These are phyloP conservation scores for Poecilia wingei DNA, from an alignment of 2,797 vertebrate genomes.

Conservation along the genomic window DNA sequence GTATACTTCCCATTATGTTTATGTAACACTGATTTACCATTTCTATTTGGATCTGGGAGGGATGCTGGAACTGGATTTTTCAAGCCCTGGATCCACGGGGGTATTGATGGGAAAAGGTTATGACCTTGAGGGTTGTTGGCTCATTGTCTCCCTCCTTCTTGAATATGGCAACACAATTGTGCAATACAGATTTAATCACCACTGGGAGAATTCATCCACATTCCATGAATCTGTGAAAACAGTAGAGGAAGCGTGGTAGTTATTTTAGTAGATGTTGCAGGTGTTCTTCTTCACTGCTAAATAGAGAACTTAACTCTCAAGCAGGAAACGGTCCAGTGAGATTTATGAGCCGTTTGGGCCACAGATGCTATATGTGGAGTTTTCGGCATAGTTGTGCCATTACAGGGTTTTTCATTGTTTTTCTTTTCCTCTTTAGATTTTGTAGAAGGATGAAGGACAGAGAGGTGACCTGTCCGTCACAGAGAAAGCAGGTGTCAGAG, in stretches of 20 bases:
- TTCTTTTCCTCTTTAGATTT: conserved; percentile 5
- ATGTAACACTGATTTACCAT: conserved; percentile 18
- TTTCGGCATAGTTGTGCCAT: background rate
- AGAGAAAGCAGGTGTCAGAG: background rate
- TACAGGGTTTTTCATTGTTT: background rate
- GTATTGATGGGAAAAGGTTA: conserved; percentile 2
- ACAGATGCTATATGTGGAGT: background rate
- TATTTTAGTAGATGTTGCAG: background rate
- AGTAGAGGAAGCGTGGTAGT: background rate
- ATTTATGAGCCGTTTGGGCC: background rate
- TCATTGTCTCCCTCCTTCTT: conserved; percentile 18
- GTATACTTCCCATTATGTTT: conserved; percentile 36
- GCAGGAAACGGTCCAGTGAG: background rate
- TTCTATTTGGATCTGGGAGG: background rate
- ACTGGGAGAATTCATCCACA: conserved; percentile 29
- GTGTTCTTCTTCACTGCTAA: background rate
- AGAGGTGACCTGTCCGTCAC: background rate
- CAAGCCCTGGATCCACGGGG: background rate
- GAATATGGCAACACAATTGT: conserved; percentile 34
- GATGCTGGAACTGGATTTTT: background rate
- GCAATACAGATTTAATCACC: conserved; percentile 53
- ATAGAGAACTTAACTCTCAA: background rate
- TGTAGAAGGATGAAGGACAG: background rate
- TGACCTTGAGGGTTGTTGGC: conserved; percentile 12
- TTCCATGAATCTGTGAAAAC: conserved; percentile 13